phyloP scores from a whole-genome alignment of 2,888 invertebrate genomes.

The Tetragnatha montana region DNA sequence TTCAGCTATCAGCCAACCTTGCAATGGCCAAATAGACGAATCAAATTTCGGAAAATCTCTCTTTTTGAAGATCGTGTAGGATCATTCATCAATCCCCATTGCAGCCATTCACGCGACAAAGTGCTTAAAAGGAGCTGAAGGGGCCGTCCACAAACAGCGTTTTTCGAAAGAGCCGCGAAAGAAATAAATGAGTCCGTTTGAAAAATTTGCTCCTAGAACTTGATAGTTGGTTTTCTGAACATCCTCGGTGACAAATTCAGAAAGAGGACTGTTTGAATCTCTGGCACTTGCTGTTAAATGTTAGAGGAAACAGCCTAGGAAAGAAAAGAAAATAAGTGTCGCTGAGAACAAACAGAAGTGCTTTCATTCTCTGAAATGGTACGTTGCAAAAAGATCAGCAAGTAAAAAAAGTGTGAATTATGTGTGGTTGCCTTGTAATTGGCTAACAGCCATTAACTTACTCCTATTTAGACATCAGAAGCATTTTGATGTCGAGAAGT shows the following conservation, averaged over 20 bases:
- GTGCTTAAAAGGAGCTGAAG: conserved; percentile 42
- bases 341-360: not conserved
- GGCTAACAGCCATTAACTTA: not conserved
- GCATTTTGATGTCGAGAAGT: not conserved
- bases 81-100: conserved; percentile 63
- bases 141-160: conserved; percentile 23
- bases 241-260: not conserved
- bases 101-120: conserved; percentile 59
- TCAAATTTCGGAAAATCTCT: conserved; percentile 64
- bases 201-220: not conserved
- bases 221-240: not conserved
- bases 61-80: conserved; percentile 59
- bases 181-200: not conserved
- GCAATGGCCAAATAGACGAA: conserved; percentile 55
- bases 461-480: not conserved
- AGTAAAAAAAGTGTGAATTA: not conserved
- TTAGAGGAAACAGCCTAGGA: not conserved
- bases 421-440: not conserved
- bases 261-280: not conserved
- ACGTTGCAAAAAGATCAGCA: not conserved
- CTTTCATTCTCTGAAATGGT: not conserved
- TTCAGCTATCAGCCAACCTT: conserved; percentile 32
- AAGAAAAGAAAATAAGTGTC: not conserved
- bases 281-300: not conserved
- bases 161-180: not conserved